Percentiles rank a stretch among this genome's conserved stretches.
phyloP scores from a whole-genome alignment of 1,140 invertebrate genomes.

The Drosophila yakuba region DNA sequence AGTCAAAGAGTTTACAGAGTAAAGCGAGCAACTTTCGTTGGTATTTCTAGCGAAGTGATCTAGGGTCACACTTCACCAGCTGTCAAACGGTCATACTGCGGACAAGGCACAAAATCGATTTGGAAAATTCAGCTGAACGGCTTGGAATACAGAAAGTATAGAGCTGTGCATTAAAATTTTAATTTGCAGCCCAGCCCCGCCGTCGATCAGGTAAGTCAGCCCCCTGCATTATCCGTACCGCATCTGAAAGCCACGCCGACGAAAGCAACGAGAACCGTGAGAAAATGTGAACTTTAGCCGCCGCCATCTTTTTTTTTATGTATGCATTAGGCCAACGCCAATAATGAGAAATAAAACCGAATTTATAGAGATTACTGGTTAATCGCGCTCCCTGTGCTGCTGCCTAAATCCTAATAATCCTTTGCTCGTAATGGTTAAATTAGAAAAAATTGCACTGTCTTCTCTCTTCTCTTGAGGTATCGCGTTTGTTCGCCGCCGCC shows the following conservation, averaged over 20 bases:
- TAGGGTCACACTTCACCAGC: background rate
- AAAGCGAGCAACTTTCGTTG: background rate
- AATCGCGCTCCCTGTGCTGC: conserved; percentile 25
- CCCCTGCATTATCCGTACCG: conserved; percentile 10
- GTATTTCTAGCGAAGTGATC: background rate
- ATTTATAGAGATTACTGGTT: conserved; percentile 18
- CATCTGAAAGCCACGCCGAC: conserved; percentile 30
- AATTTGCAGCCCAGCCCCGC: background rate
- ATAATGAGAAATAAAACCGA: conserved; percentile 16
- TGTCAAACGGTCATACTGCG: conserved; percentile 3
- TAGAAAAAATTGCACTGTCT: conserved; percentile 34
- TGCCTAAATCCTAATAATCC: conserved; percentile 1
- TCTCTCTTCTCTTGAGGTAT: conserved; percentile 41
- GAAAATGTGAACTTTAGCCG: conserved; percentile 36
- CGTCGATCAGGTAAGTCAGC: conserved; percentile 15
- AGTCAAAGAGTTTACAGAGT: background rate
- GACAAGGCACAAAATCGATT: background rate
- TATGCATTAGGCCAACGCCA: conserved; percentile 47
- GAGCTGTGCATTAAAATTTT: background rate
- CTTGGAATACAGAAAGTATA: background rate
- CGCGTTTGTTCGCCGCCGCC: conserved; percentile 36
- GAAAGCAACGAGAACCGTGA: conserved; percentile 25
- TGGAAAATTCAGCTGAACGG: background rate
- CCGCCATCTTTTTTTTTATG: conserved; percentile 71
- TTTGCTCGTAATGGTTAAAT: conserved; percentile 22